Base-by-base conservation (phyloP, 2,113 vertebrate species). In the Neofelis nebulosa region DNA sequence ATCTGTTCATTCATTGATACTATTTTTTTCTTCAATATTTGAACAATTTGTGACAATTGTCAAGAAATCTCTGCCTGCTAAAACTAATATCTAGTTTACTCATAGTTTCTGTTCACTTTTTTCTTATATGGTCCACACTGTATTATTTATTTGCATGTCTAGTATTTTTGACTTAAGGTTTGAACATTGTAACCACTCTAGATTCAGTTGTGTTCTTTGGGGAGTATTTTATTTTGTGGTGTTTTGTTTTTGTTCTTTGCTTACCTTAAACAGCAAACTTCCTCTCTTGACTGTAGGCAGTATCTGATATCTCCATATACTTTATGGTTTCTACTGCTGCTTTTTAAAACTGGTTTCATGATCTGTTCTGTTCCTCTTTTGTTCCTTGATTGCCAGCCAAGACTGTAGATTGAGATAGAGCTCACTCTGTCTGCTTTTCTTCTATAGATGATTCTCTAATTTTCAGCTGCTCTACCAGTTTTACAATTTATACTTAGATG, bases 1-100 rank as follows among this genome's bases (percentile, higher is more conserved):
- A 10, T 79, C 15, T 83, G 2, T 79, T 82, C 41, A 33, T 86
- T 68, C 25, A 86, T 25, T 94, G n/a, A 31, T 5, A 41, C 2
- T 94, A 21, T 83, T 73, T 92, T 94, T 68, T 95, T 50, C 25
- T 93, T 93, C 12, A 78, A 3, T 89, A 81, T 84, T 55, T 91
- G 45, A 91, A 74, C n/a, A 85, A 16, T 81, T 88, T 94, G 11
- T 69, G 69, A 71, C 82, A 78, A 33, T 31, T 91, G 23, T 63
- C 57, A 91, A 71, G 45, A 69, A 92, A 71, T 41, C 83, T 73
- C 4, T 84, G 3, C 25, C 19, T 45, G 50, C 68, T 85, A 65
- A 41, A 93, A 65, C 12, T 52, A 69, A 16, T 63, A 27, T 55
- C 57, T 69, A 3, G 41, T 76, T 89, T 23, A 78, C 18, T 80